These are phyloP conservation scores for Strigamia transsilvanica DNA, from an alignment of 2,888 invertebrate species.

Conservation along the genomic window DNA sequence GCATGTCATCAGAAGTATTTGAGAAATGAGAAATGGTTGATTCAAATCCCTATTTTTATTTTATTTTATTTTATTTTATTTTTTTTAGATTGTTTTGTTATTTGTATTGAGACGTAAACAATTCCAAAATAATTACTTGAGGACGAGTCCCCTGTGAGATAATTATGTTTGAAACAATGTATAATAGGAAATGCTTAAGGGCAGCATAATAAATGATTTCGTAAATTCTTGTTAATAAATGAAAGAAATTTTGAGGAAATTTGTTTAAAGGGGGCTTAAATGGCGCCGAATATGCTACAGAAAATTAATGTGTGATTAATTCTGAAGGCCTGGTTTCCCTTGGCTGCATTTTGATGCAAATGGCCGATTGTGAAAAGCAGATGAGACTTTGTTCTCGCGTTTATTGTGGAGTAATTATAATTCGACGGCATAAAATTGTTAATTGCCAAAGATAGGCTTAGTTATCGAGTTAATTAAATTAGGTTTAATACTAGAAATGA, in stretches of 20 bases:
- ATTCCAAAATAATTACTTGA: neutral
- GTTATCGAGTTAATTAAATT: conserved; percentile 33
- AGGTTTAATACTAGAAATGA: neutral
- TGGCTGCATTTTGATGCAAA: conserved; percentile 41
- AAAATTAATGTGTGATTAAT: conserved; percentile 35
- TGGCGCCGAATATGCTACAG: neutral
- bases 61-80: neutral
- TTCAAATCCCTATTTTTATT: neutral
- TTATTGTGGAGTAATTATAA: conserved; percentile 36
- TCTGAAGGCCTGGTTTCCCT: conserved; percentile 1
- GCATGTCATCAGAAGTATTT: neutral
- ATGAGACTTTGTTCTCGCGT: conserved; percentile 11
- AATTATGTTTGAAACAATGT: neutral
- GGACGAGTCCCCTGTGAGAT: neutral
- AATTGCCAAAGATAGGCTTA: conserved; percentile 22
- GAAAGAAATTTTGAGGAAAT: neutral
- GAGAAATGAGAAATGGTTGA: neutral
- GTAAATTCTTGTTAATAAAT: neutral
- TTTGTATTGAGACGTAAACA: neutral
- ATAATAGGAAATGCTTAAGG: neutral
- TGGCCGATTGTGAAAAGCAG: conserved; percentile 36
- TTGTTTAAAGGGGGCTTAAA: neutral
- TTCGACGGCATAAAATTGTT: conserved; percentile 24
- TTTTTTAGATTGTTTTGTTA: neutral
- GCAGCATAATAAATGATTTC: conserved; percentile 17